These are phyloP conservation scores for fruit fly (Drosophila melanogaster) DNA, from an alignment of 1,140 invertebrate species.

Conservation along the genomic window DNA sequence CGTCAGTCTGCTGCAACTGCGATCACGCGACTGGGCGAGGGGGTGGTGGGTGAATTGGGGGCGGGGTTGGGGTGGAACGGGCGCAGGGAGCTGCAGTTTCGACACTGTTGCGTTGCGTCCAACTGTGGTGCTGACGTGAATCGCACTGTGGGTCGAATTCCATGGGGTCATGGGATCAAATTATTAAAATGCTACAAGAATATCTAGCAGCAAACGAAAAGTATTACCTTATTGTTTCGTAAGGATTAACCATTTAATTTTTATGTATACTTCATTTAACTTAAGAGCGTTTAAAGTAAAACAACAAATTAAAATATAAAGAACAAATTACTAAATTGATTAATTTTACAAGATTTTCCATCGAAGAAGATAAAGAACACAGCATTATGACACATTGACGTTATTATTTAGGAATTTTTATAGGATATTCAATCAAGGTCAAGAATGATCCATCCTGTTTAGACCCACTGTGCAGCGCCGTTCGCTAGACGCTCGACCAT, in stretches of 20 bases:
- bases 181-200: background rate
- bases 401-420: too few relatives aligned
- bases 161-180: background rate
- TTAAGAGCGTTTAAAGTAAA: too few relatives aligned
- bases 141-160: conserved; percentile 20
- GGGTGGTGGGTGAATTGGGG: conserved; percentile 1
- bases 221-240: background rate
- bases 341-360: too few relatives aligned
- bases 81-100: conserved; percentile 50
- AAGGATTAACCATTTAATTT: background rate
- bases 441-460: background rate
- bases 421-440: conserved; percentile 9
- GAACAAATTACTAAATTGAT: too few relatives aligned
- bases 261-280: background rate
- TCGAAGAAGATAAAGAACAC: too few relatives aligned
- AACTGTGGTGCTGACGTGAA: conserved; percentile 36
- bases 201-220: background rate
- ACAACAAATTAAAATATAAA: too few relatives aligned
- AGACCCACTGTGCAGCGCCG: conserved; percentile 25
- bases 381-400: too few relatives aligned
- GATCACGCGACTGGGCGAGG: conserved; percentile 32
- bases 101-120: conserved; percentile 72
- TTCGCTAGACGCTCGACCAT: conserved; percentile 19
- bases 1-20: conserved; percentile 59
- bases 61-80: background rate